Percentiles rank a stretch among this genome's conserved stretches.
Evolutionary conservation across 1,140 invertebrate species (phyloP).

Genomic region (Phocides pigmalion): DNA sequence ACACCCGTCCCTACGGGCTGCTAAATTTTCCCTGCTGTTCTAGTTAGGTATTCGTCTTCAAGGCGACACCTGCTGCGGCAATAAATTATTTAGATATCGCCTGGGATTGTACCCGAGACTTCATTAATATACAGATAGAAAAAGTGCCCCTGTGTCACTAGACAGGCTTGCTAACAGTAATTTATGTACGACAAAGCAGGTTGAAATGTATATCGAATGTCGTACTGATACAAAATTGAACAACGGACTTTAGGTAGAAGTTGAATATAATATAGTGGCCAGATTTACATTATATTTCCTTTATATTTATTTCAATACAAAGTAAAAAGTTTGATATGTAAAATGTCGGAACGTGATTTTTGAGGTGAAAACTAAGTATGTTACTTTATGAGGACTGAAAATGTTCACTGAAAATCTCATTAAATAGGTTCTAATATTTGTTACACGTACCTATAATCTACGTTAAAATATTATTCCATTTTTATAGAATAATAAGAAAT

Average conservation of each 20-base stretch:
- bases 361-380: no score
- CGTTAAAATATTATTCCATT: no score
- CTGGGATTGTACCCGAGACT: slow-evolving; percentile 64
- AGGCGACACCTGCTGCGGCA: slow-evolving; percentile 59
- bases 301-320: no score
- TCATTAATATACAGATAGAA: slow-evolving; percentile 76
- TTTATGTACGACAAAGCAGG: slow-evolving; percentile 54
- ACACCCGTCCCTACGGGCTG: slow-evolving; percentile 12
- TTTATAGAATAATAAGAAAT: no score
- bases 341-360: no score
- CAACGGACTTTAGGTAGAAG: not conserved
- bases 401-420: no score
- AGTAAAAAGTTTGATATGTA: no score
- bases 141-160: slow-evolving; percentile 48
- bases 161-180: slow-evolving; percentile 48
- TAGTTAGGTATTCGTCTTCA: slow-evolving; percentile 42
- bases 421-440: no score
- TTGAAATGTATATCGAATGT: slow-evolving; percentile 42
- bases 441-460: no score
- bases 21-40: slow-evolving; percentile 21
- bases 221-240: slow-evolving; percentile 29
- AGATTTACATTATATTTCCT: not conserved
- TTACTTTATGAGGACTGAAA: no score
- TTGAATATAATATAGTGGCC: not conserved
- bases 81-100: slow-evolving; percentile 79